These are phyloP conservation scores for Drosophila lacteicornis DNA, from an alignment of 1,140 invertebrate genomes.

Conservation along the genomic window DNA sequence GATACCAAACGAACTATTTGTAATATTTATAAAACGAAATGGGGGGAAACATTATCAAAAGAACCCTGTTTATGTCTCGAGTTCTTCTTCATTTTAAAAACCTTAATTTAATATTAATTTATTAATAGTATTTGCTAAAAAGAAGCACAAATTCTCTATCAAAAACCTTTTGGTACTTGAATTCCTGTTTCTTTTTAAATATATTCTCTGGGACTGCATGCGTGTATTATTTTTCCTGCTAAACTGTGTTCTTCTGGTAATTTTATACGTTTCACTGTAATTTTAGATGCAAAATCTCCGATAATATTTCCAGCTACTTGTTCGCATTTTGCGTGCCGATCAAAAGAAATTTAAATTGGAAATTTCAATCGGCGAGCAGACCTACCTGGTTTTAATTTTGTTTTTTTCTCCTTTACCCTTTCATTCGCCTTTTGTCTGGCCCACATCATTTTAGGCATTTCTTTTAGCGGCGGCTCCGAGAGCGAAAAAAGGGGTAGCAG, in stretches of 20 bases:
- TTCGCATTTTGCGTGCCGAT: constrained; percentile 50
- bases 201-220: neutral
- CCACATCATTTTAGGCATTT: constrained; percentile 64
- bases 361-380: constrained; percentile 56
- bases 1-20: neutral
- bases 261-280: constrained; percentile 68
- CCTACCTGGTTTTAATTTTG: constrained; percentile 55
- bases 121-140: neutral
- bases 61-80: too few relatives aligned
- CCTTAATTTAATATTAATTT: neutral
- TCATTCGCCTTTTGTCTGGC: constrained; percentile 47
- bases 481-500: constrained; percentile 1
- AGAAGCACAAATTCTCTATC: too few relatives aligned
- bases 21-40: too few relatives aligned
- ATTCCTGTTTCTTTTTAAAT: neutral
- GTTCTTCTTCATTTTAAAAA: neutral
- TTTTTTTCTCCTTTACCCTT: neutral
- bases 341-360: constrained; percentile 67
- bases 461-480: neutral
- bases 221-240: constrained; percentile 23
- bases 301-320: constrained; percentile 57
- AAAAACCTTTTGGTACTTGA: too few relatives aligned
- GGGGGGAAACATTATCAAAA: too few relatives aligned
- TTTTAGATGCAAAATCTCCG: constrained; percentile 62
- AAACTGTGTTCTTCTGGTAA: constrained; percentile 48